Percentiles rank a stretch among this genome's conserved stretches.
These are phyloP conservation scores for Chloroceryle amazona DNA, from an alignment of 2,797 vertebrate species.

Conservation along the genomic window DNA sequence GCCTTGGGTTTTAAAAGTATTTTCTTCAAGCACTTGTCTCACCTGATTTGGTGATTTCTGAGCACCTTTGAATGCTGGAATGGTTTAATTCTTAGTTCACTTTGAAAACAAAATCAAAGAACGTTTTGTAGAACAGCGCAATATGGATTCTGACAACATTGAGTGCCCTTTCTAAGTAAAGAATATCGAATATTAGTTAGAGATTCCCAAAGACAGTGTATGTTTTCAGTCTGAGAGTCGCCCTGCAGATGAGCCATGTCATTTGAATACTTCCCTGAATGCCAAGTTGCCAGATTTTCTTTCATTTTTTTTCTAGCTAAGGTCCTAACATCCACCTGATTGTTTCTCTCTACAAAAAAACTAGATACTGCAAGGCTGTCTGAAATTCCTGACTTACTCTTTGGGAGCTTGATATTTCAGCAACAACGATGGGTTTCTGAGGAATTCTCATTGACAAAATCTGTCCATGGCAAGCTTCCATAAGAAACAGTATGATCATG, in stretches of 20 bases:
- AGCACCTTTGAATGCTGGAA: neutral
- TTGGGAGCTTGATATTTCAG: neutral
- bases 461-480: neutral
- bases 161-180: neutral
- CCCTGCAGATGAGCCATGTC: rapidly evolving
- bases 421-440: neutral
- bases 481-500: neutral
- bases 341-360: neutral
- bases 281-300: neutral
- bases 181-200: neutral
- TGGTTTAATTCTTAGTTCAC: neutral
- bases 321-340: neutral
- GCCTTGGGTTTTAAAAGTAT: neutral
- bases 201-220: neutral
- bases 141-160: neutral
- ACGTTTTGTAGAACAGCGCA: neutral
- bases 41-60: neutral
- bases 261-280: neutral
- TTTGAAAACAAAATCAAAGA: neutral
- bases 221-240: neutral
- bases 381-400: neutral
- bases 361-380: neutral
- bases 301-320: neutral
- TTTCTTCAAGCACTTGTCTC: neutral
- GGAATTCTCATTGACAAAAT: neutral